These are phyloP conservation scores for Trogon melanurus DNA, from an alignment of 2,113 vertebrate species.

Conservation along the genomic window DNA sequence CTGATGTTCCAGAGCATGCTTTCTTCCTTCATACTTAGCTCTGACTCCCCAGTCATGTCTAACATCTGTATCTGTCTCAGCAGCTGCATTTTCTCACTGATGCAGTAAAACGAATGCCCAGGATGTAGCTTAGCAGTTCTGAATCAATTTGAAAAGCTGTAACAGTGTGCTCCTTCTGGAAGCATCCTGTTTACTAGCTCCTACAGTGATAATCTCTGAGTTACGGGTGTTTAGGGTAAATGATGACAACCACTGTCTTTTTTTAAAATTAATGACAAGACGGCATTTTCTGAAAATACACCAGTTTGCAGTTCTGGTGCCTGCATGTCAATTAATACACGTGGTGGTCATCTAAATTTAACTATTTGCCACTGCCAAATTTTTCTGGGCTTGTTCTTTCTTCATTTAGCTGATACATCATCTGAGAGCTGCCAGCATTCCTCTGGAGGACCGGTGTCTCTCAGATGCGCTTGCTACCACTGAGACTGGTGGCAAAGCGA, in stretches of 20 bases:
- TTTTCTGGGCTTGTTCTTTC: not conserved
- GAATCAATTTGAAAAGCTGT: slow-evolving; percentile 3
- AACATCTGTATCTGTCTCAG: slow-evolving; percentile 16
- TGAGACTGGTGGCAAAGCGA: not conserved
- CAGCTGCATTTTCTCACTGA: not conserved
- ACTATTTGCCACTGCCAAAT: not conserved
- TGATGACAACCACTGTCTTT: not conserved
- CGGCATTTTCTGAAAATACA: not conserved
- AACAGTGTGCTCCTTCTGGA: slow-evolving; percentile 24
- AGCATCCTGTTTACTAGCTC: slow-evolving; percentile 13
- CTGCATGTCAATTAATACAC: not conserved
- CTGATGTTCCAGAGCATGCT: slow-evolving; percentile 6
- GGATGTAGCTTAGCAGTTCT: not conserved
- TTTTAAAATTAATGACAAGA: slow-evolving; percentile 40
- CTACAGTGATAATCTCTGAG: slow-evolving; percentile 10
- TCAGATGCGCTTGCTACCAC: not conserved
- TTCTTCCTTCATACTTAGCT: not conserved
- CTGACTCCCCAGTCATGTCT: not conserved
- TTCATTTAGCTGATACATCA: not conserved
- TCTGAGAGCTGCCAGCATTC: not conserved
- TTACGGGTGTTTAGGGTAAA: not conserved
- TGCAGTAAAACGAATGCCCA: not conserved
- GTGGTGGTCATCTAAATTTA: not conserved
- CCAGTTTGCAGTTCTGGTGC: not conserved
- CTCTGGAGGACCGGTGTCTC: not conserved